Conservation (phyloP, 2,113 vertebrate genomes). For the Plestiodon gilberti region DNA sequence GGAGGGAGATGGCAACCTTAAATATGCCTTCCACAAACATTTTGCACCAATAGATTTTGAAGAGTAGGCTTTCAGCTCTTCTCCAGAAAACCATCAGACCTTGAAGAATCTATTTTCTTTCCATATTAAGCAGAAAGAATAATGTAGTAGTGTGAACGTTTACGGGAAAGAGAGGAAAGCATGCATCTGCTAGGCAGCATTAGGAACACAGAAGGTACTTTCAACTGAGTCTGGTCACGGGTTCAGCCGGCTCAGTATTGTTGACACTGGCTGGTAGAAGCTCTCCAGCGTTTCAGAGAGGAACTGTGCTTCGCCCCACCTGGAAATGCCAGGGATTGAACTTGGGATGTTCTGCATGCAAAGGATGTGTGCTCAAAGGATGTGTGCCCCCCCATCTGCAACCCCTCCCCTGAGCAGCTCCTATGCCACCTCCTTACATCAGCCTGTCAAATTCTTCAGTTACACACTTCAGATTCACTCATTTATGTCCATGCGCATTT, state of each 20-base stretch:
- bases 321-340: too few relatives aligned
- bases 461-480: background rate
- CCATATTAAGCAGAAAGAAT: background rate
- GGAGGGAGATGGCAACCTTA: background rate
- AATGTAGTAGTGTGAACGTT: background rate
- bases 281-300: too few relatives aligned
- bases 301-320: too few relatives aligned
- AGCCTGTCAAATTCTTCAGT: background rate
- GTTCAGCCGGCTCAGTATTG: too few relatives aligned
- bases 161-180: background rate
- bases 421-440: background rate
- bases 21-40: background rate
- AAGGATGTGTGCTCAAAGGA: too few relatives aligned
- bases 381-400: too few relatives aligned
- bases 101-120: background rate
- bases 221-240: too few relatives aligned
- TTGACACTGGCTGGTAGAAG: too few relatives aligned
- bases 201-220: background rate
- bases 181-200: fast-evolving
- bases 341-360: too few relatives aligned
- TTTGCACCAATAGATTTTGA: background rate
- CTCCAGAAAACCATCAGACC: background rate
- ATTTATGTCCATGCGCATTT: background rate
- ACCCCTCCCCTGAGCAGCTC: background rate
- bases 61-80: background rate